Percentiles rank a stretch among this genome's conserved stretches.
Conservation (phyloP, 2,113 vertebrate species). For the Corythornis madagascariensis region DNA sequence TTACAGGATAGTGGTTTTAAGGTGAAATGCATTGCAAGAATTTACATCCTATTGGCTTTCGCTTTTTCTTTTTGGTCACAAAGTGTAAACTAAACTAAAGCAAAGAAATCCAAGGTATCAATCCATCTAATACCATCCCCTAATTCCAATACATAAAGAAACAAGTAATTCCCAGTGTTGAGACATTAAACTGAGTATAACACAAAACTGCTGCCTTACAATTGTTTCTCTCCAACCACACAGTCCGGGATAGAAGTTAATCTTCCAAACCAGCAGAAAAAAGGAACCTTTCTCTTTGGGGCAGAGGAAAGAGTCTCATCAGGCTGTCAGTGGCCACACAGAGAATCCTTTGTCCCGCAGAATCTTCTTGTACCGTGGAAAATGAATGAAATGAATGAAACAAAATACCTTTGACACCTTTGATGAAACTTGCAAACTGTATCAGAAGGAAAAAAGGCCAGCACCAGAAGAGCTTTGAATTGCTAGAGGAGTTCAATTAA, state of each 20-base stretch:
- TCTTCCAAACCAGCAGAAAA: neutral
- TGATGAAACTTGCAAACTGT: neutral
- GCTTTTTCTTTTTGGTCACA: neutral
- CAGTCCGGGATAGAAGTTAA: neutral
- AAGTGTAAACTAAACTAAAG: constrained; percentile 35
- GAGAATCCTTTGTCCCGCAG: neutral
- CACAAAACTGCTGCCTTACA: neutral
- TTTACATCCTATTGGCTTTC: neutral
- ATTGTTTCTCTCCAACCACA: neutral
- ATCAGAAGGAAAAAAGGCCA: neutral
- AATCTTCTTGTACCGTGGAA: neutral
- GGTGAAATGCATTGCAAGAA: neutral
- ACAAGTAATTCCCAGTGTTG: neutral
- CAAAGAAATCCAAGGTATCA: neutral
- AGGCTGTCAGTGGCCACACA: neutral
- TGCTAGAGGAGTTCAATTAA: neutral
- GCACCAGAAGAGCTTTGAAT: neutral
- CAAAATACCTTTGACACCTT: neutral
- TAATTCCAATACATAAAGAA: constrained; percentile 21
- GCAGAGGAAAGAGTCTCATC: neutral
- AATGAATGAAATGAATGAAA: neutral
- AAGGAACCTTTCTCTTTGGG: neutral
- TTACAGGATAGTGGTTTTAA: neutral
- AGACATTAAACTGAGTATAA: constrained; percentile 17
- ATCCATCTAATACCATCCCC: constrained; percentile 27